Evolutionary conservation across 2,113 vertebrate genomes (phyloP), one percentile per base, ranked within the genome.

Genomic region (Coregonus clupeaformis): DNA sequence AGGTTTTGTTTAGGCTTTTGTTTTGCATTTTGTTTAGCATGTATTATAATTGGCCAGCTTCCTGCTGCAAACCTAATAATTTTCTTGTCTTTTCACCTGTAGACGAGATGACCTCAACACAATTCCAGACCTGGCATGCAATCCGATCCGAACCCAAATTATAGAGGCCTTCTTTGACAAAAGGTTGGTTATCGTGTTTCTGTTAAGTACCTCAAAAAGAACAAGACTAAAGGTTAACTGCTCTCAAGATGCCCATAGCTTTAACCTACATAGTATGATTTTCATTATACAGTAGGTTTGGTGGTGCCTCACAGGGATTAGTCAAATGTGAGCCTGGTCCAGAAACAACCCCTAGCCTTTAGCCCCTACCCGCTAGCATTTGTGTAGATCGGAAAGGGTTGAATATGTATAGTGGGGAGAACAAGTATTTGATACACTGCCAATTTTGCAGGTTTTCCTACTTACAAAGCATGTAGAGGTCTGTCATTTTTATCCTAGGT

Each of bases 91-190:
- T 69, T 74, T 55, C 72, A 4, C 20, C 66, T 81, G 7, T 89
- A 99, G 96, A 81, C 96, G 93, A 83, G 93, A 95, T 72, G 89
- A 97, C 73, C 94, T 99, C n/a, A 92, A 92, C 70, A 93, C 86
- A 25, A 93, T 99, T 64, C 92, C 94, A 0, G 96, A 98, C 77
- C 89, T 99, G 64, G 92, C 94, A 3, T 94, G 94, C 87, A 99
- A 99, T 80, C 97, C 97, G 0, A 98, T 98, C 77, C 82, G 95
- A 4, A 83, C 91, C 1, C 95, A 98, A 82, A 99, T 99, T 3
- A 73, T 97, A 66, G 94, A 94, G 24, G 97, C 97, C 72, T 99
- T 98, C 85, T 98, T 98, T 1, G 96, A 98, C 90, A 93, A 87
- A 91, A 88, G 97, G 97, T 98, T 77, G 57, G 57, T 22, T 60